Base-by-base conservation (phyloP, 2,888 invertebrate species). In the Pycnomerus fuliginosus region DNA sequence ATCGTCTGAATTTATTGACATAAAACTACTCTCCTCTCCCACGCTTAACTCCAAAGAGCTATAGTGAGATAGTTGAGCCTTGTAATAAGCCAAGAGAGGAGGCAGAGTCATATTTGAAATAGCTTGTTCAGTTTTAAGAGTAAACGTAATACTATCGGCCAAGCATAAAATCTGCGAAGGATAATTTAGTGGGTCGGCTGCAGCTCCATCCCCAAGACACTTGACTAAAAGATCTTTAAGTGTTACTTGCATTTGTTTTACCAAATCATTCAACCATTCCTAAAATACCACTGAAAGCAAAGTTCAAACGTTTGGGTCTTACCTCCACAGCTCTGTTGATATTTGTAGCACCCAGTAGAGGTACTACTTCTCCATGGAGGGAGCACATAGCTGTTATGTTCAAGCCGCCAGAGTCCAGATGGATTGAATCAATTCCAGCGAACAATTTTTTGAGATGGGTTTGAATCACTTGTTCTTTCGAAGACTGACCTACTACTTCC, bases 361-460 rank as follows among this genome's bases (percentile, higher is more conserved):
- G 74, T 2, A 91, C 85, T 3, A 75, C 74, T 73, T 91, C 90
- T 2, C 85, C 89, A 65, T 87, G 82, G 15, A 84, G 70, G 7
- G 89, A 90, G 58, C 83, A 82, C 68, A 93, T 82, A 1, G 86
- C 84, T 48, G 69, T 68, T 43, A 59, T 78, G 67, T 56, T 72
- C 71, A 56, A 72, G 71, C 69, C 80, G 62, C 69, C 43, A n/a
- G 50, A 35, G 56, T 69, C 56, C 56, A 94, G 84, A 28, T 82
- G 76, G 2, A 97, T 88, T 14, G 80, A 81, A 43, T 87, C 83
- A 40, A 92, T 85, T 1, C 94, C 94, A 16, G 95, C 92, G 72
- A 97, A 99, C 11, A 99, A 76, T 72, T 99, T 99, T 70, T 94
- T 94, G 53, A 99, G 79, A 70, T 99, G 98, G 0, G 87, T 81